These are phyloP conservation scores for Chionoecetes opilio DNA, from an alignment of 1,140 invertebrate species.

Conservation along the genomic window DNA sequence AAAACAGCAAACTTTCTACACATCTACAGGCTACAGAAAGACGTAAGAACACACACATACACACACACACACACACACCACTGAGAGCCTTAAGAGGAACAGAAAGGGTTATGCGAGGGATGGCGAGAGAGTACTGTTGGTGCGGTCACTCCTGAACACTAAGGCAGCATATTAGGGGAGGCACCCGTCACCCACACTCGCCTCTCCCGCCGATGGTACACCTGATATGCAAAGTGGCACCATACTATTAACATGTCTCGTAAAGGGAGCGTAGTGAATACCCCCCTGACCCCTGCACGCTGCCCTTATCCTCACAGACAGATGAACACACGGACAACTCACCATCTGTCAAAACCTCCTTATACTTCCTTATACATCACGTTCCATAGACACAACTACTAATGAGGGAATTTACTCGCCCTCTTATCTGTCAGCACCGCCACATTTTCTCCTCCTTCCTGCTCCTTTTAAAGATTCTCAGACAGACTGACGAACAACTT, in stretches of 20 bases:
- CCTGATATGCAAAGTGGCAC: conserved; percentile 60
- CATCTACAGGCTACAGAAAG: background rate
- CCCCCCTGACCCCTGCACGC: background rate
- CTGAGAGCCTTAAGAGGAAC: background rate
- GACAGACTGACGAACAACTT: background rate
- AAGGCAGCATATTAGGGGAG: conserved; percentile 46
- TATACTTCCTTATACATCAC: no score
- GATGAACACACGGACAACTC: no score
- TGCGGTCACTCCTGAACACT: background rate
- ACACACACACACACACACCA: conserved; percentile 48
- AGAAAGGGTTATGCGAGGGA: background rate
- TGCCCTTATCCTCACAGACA: background rate
- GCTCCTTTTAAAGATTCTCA: background rate
- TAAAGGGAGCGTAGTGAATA: background rate
- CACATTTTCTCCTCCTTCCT: no score
- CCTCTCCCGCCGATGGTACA: conserved; percentile 44
- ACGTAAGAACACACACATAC: conserved; percentile 50
- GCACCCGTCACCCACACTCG: conserved; percentile 42
- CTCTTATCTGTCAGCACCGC: no score
- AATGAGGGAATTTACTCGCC: no score
- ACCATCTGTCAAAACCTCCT: no score
- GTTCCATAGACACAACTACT: no score
- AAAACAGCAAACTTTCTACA: background rate
- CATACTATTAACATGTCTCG: conserved; percentile 59
- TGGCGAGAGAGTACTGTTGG: background rate